These are phyloP conservation scores for Gnathonemus longibarbis DNA, from an alignment of 2,113 vertebrate genomes.

Conservation along the genomic window DNA sequence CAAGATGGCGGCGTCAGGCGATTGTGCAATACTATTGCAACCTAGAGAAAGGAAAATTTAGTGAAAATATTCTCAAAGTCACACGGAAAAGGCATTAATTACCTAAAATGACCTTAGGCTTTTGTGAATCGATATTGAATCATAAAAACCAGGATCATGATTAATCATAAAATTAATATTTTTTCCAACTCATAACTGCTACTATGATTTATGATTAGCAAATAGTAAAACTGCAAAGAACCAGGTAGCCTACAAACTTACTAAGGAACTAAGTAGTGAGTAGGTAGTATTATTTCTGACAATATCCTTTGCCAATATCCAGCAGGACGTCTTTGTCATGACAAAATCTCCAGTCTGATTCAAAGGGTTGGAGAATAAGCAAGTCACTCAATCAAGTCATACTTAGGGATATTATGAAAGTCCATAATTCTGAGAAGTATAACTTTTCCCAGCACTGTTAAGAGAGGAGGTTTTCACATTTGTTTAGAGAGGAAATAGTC, in stretches of 20 bases:
- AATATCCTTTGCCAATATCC: neutral
- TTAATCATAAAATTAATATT: neutral
- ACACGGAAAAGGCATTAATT: neutral
- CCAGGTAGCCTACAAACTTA: neutral
- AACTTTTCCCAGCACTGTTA: neutral
- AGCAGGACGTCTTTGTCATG: slow-evolving; percentile 2
- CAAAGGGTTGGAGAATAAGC: neutral
- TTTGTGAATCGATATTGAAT: neutral
- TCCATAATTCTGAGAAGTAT: neutral
- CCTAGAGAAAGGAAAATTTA: neutral
- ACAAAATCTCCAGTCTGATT: neutral
- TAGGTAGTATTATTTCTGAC: neutral
- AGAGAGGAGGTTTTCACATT: neutral
- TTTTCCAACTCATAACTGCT: neutral
- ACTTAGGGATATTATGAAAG: neutral
- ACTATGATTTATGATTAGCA: neutral
- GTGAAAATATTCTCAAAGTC: neutral
- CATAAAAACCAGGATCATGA: neutral
- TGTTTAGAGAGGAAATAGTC: neutral
- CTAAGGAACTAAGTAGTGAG: neutral
- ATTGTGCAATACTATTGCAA: neutral
- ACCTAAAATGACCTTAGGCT: neutral
- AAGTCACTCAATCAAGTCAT: neutral
- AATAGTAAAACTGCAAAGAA: neutral
- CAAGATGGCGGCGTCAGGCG: neutral